Evolutionary conservation across 2,888 invertebrate genomes (phyloP).

Genomic region (Tenthredo distinguenda): DNA sequence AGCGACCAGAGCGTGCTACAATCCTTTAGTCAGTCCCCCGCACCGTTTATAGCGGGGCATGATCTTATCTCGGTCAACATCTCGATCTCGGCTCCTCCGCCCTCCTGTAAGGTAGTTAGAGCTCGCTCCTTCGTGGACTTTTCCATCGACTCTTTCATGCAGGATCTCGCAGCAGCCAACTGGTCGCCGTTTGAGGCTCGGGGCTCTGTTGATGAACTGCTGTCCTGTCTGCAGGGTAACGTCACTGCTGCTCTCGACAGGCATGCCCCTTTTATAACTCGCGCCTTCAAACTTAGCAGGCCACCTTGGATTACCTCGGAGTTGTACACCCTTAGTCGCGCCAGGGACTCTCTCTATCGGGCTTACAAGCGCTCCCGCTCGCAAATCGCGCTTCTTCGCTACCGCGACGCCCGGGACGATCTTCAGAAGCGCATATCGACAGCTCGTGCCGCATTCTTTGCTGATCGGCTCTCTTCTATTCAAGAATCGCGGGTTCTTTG

Average conservation of each 20-base stretch:
- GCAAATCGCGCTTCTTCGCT: background rate
- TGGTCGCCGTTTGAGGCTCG: slow-evolving; percentile 3
- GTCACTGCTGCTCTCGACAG: background rate
- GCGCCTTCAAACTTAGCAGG: background rate
- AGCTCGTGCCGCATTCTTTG: background rate
- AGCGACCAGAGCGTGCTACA: background rate
- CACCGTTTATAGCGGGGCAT: slow-evolving; percentile 10
- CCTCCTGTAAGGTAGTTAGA: background rate
- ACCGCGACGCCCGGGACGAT: background rate
- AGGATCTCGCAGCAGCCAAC: background rate
- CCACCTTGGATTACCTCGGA: background rate
- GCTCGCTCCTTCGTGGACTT: background rate
- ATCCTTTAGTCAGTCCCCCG: background rate
- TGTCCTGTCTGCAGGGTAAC: too few species aligned
- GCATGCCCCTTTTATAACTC: slow-evolving; percentile 3
- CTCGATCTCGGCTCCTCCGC: background rate
- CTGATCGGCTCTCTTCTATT: background rate
- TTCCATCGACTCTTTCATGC: background rate
- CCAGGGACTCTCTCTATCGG: slow-evolving; percentile 7
- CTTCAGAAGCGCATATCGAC: background rate
- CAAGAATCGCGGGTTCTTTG: background rate
- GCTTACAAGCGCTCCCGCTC: background rate
- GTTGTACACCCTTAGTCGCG: background rate
- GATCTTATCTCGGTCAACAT: background rate
- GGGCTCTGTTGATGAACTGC: too few species aligned